phyloP scores from a whole-genome alignment of 2,113 vertebrate species.

The Oreochromis tanganicae region DNA sequence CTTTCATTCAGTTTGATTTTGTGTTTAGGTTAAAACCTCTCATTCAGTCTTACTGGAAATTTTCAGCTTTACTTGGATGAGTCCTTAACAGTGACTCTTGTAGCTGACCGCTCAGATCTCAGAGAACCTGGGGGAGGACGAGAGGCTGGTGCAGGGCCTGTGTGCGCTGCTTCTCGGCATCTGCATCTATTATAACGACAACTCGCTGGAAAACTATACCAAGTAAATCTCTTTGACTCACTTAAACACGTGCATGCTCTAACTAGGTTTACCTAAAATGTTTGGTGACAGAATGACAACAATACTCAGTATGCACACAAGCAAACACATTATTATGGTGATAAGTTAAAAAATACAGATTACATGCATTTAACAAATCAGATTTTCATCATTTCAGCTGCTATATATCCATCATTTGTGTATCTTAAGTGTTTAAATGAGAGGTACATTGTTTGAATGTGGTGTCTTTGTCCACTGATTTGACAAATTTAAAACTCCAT shows the following conservation, averaged over 20 bases:
- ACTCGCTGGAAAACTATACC: constrained; percentile 91
- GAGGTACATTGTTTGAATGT: background rate
- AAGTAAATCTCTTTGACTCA: constrained; percentile 74
- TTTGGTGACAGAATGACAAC: background rate
- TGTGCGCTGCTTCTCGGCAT: constrained; percentile 93
- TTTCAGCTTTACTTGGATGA: background rate
- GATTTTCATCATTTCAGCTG: background rate
- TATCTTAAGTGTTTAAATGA: background rate
- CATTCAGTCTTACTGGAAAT: background rate
- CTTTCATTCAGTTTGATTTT: background rate
- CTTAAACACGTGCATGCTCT: background rate
- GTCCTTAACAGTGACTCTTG: constrained; percentile 75
- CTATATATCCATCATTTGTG: background rate
- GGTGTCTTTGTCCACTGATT: background rate
- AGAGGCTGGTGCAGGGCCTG: constrained; percentile 92
- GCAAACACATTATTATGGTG: background rate
- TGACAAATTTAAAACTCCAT: background rate
- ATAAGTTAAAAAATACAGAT: background rate
- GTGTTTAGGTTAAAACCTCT: background rate
- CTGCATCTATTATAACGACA: constrained; percentile 98
- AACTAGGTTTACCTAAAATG: background rate
- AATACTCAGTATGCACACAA: background rate
- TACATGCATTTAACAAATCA: background rate
- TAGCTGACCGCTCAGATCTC: constrained; percentile 97
- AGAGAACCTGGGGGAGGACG: constrained; percentile 96